Conservation (phyloP, 2,113 vertebrate genomes). For the Rhynchomys soricoides region DNA sequence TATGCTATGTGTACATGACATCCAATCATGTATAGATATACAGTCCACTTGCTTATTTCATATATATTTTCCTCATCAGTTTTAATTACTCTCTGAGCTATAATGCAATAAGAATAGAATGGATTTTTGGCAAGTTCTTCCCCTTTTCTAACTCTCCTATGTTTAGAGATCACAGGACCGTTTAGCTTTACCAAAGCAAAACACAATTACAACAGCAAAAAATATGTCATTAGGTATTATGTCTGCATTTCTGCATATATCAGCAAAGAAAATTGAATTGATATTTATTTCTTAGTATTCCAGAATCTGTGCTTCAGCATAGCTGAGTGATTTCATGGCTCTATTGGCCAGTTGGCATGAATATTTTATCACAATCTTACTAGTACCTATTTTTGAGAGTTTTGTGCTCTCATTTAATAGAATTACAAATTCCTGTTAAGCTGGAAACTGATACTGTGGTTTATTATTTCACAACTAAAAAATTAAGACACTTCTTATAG, state of each 20-base stretch:
- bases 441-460: background rate
- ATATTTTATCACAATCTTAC: background rate
- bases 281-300: conserved; percentile 51
- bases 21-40: background rate
- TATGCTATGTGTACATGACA: background rate
- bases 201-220: conserved; percentile 51
- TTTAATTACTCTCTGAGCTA: background rate
- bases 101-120: background rate
- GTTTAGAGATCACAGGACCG: background rate
- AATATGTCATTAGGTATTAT: conserved; percentile 54
- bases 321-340: conserved; percentile 52
- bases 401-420: background rate
- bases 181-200: conserved; percentile 44
- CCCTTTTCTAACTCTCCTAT: background rate
- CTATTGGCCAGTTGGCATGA: conserved; percentile 24
- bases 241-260: background rate
- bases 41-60: background rate
- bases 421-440: background rate
- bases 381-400: background rate
- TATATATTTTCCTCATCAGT: background rate
- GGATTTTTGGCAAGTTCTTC: background rate
- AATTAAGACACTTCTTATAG: background rate
- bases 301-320: conserved; percentile 43
- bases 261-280: conserved; percentile 66
- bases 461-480: background rate